Evolutionary conservation across 2,888 invertebrate species (phyloP).

Genomic region (Thera britannica): DNA sequence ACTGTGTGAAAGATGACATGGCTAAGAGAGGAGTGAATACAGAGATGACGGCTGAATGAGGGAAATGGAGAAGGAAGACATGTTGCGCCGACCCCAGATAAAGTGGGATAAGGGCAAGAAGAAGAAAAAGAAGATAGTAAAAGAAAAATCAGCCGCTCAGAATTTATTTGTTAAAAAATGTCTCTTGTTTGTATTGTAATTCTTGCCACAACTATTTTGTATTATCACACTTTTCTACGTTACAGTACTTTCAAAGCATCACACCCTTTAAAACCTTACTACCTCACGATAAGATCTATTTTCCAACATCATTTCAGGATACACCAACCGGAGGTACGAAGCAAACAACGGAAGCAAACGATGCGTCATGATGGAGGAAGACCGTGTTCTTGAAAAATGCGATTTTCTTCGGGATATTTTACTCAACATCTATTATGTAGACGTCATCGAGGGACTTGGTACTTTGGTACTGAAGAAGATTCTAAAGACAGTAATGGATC

Average conservation of each 20-base stretch:
- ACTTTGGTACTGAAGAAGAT: not conserved
- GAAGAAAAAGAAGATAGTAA: no score
- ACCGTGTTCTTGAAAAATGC: slow-evolving; percentile 31
- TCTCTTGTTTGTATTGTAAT: no score
- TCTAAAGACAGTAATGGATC: slow-evolving; percentile 6
- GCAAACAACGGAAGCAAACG: slow-evolving; percentile 51
- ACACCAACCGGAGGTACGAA: slow-evolving; percentile 42
- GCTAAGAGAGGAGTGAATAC: no score
- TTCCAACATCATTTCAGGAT: slow-evolving; percentile 16
- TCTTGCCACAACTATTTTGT: no score
- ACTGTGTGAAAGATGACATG: no score
- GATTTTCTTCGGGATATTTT: slow-evolving; percentile 23
- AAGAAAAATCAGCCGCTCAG: no score
- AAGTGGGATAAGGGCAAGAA: no score
- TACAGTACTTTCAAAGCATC: slow-evolving; percentile 21
- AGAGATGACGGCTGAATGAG: no score
- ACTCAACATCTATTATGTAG: slow-evolving; percentile 13
- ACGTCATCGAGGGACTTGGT: slow-evolving; percentile 9
- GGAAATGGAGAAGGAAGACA: no score
- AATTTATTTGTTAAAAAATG: no score
- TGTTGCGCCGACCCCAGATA: no score
- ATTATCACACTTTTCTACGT: slow-evolving; percentile 6
- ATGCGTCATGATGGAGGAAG: slow-evolving; percentile 31
- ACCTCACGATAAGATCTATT: slow-evolving; percentile 4
- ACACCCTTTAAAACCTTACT: slow-evolving; percentile 12